Percentiles rank a stretch among this genome's conserved stretches.
Conservation (phyloP, 1,140 invertebrate species). For the Eubasilissa regina region DNA sequence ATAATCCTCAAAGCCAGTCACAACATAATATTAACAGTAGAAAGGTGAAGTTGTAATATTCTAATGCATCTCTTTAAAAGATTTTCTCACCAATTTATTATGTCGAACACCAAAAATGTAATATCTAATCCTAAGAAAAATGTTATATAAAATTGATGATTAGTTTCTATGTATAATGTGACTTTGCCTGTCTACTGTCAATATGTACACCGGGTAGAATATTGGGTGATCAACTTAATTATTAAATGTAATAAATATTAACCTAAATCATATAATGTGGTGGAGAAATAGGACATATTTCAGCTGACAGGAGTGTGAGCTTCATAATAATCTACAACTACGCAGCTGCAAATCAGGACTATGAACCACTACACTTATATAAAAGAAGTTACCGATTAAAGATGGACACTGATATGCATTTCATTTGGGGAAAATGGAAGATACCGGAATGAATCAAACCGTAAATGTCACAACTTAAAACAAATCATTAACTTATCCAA, state of each 20-base stretch:
- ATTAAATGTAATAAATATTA: constrained; percentile 47
- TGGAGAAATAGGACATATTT: neutral
- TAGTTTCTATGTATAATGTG: too few species aligned
- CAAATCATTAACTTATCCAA: constrained; percentile 46
- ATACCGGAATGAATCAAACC: neutral
- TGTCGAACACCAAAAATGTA: too few species aligned
- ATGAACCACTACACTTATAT: neutral
- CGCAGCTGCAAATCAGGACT: constrained; percentile 16
- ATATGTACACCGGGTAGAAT: too few species aligned
- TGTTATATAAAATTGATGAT: too few species aligned
- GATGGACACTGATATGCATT: constrained; percentile 35
- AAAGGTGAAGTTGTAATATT: too few species aligned
- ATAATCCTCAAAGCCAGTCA: neutral
- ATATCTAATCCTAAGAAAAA: too few species aligned
- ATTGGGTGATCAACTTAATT: constrained; percentile 1
- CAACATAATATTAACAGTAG: neutral
- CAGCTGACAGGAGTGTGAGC: neutral
- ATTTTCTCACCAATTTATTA: too few species aligned
- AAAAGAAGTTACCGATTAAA: too few species aligned
- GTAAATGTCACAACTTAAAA: constrained; percentile 24
- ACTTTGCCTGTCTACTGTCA: too few species aligned
- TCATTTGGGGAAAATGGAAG: constrained; percentile 26
- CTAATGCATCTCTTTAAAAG: too few species aligned
- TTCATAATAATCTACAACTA: neutral
- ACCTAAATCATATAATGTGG: constrained; percentile 28